A percentile compares a stretch with the other conserved stretches of the same genome.
These are phyloP conservation scores for Hemaris fuciformis DNA, from an alignment of 2,888 invertebrate genomes.

Conservation along the genomic window DNA sequence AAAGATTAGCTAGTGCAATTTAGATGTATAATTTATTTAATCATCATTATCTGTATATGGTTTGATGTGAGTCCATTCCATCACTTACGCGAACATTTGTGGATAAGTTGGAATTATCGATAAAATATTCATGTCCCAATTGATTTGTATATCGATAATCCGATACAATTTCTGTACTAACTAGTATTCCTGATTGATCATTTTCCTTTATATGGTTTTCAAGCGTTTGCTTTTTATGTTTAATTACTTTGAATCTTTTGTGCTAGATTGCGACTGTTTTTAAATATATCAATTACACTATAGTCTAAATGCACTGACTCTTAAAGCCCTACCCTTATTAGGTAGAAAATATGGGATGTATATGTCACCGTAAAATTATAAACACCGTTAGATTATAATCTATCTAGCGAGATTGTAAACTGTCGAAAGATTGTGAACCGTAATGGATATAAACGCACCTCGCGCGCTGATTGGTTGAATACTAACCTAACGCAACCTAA, in stretches of 20 bases:
- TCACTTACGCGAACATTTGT: constrained; percentile 1
- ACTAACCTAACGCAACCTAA: no score
- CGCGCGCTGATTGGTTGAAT: no score
- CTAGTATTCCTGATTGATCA: neutral
- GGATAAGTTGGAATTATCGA: neutral
- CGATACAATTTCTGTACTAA: neutral
- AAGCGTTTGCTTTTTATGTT: neutral
- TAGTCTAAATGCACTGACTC: neutral
- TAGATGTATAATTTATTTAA: constrained; percentile 60
- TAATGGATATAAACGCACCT: no score
- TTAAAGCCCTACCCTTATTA: neutral
- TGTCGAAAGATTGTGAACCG: no score
- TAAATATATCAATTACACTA: neutral
- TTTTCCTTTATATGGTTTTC: no score
- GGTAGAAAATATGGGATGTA: neutral
- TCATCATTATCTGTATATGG: constrained; percentile 52
- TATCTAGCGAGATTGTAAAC: no score
- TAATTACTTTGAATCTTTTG: neutral
- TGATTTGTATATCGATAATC: neutral
- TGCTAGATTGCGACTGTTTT: neutral
- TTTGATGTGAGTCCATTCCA: constrained; percentile 63
- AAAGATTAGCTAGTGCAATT: constrained; percentile 64
- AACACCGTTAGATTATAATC: no score
- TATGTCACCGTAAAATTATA: no score
- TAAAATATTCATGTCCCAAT: neutral